A percentile compares a stretch with the other conserved stretches of the same genome.
phyloP scores from a whole-genome alignment of 2,888 invertebrate species.

The Drosophila nr. medialis region DNA sequence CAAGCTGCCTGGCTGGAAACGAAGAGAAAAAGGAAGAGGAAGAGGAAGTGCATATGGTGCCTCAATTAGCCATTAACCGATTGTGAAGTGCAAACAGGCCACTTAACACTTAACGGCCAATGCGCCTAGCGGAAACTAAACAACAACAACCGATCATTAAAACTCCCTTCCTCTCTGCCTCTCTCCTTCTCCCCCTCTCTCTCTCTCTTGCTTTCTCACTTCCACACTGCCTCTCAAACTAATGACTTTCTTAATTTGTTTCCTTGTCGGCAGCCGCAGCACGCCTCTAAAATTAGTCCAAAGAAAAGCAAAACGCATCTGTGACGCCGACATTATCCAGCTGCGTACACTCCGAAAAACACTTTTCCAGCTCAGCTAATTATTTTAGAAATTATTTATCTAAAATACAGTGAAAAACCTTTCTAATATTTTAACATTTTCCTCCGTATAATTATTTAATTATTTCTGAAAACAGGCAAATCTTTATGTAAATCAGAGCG shows the following conservation, averaged over 20 bases:
- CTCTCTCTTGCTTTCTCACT: not conserved
- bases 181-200: not conserved
- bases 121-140: slow-evolving; percentile 76
- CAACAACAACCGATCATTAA: slow-evolving; percentile 68
- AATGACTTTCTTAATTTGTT: slow-evolving; percentile 63
- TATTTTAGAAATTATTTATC: not conserved
- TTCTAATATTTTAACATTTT: not conserved
- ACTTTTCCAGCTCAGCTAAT: not conserved
- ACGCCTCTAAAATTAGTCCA: slow-evolving; percentile 54
- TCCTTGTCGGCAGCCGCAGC: slow-evolving; percentile 43
- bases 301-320: slow-evolving; percentile 12
- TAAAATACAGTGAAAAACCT: not conserved
- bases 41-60: slow-evolving; percentile 63
- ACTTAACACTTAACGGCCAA: slow-evolving; percentile 62
- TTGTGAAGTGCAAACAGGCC: slow-evolving; percentile 68
- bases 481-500: not conserved
- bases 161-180: not conserved
- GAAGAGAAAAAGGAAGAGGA: not conserved
- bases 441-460: not conserved
- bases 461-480: not conserved
- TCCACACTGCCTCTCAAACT: not conserved
- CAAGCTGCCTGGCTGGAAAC: too few relatives aligned
- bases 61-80: slow-evolving; percentile 43
- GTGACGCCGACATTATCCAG: slow-evolving; percentile 41
- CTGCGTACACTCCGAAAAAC: slow-evolving; percentile 20